Evolutionary conservation across 2,113 vertebrate genomes (phyloP), one percentile per base, ranked within the genome.

Genomic region (Oxygymnocypris stewartii): DNA sequence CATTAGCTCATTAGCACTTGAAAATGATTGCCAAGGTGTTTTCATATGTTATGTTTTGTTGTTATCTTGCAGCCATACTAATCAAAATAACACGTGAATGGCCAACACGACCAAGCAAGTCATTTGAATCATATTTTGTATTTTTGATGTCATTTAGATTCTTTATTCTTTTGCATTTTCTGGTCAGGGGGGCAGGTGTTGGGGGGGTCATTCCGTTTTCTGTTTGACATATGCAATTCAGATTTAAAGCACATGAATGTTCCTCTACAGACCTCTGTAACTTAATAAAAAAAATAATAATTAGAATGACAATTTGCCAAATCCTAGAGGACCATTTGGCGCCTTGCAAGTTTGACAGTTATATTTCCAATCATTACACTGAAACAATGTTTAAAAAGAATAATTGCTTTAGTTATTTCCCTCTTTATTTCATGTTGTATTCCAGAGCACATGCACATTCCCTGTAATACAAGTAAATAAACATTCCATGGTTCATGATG

Each of bases 161-260:
- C 5, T 51, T 35, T 44, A 31, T 84, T 25, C 10, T 13, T 73
- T 82, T 84, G 31, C 37, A 88, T 86, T 84, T 85, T 84, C 71
- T 90, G 54, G 83, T 90, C 85, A 67, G 89, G 89, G 49, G 75
- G 89, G 84, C 69, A 84, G 86, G 40, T 84, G 69, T 10, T 76
- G 79, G 28, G 14, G 49, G 31, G 47, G 20, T 71, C 83, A 78
- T 47, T 63, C 31, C 63, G 25, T 59, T 90, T 91, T 91, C 44
- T 88, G 79, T 91, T 92, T 84, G 82, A 87, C 91, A 91, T 93
- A 93, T 94, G 94, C 93, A 94, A 93, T 88, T 90, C 85, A 86
- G 61, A 63, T 75, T 84, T 88, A 84, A 93, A 92, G 90, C 91
- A 92, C 90, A 91, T 88, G 81, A 86, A 82, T 37, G 84, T 80